A percentile compares a stretch with the other conserved stretches of the same genome.
These are phyloP conservation scores for Oreotrochilus melanogaster DNA, from an alignment of 2,113 vertebrate genomes.

Conservation along the genomic window DNA sequence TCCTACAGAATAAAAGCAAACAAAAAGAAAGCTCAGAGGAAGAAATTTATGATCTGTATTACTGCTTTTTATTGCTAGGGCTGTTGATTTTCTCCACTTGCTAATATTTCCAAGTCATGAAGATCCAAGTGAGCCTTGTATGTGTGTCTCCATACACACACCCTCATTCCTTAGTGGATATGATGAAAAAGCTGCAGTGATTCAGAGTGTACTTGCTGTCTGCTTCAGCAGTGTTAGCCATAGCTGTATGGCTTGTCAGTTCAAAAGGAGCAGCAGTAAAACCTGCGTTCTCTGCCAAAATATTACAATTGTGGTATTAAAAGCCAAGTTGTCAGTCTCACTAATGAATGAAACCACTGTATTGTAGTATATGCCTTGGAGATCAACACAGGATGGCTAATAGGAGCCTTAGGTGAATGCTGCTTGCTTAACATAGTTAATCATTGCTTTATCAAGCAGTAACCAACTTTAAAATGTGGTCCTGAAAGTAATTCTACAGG, in stretches of 20 bases:
- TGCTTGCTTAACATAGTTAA: constrained; percentile 9
- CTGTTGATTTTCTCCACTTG: constrained; percentile 5
- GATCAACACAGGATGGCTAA: neutral
- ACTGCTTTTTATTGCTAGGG: neutral
- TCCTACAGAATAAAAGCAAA: neutral
- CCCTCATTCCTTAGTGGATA: constrained; percentile 6
- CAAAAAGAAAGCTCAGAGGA: neutral
- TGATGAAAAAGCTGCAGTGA: constrained; percentile 16
- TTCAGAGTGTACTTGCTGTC: neutral
- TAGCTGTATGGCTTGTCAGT: neutral
- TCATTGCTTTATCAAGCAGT: constrained; percentile 27
- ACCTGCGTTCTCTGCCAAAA: neutral
- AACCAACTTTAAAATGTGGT: neutral
- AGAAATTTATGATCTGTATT: neutral
- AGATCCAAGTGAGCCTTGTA: neutral
- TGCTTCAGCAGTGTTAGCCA: neutral
- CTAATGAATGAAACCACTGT: neutral
- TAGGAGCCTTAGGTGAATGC: neutral
- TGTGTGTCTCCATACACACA: neutral
- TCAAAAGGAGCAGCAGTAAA: neutral
- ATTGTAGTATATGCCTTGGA: neutral
- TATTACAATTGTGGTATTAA: neutral
- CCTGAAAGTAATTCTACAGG: neutral
- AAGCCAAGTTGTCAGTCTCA: neutral
- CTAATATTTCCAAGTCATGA: constrained; percentile 23